Base-by-base conservation (phyloP, 2,113 vertebrate species). In the Hypomesus transpacificus region DNA sequence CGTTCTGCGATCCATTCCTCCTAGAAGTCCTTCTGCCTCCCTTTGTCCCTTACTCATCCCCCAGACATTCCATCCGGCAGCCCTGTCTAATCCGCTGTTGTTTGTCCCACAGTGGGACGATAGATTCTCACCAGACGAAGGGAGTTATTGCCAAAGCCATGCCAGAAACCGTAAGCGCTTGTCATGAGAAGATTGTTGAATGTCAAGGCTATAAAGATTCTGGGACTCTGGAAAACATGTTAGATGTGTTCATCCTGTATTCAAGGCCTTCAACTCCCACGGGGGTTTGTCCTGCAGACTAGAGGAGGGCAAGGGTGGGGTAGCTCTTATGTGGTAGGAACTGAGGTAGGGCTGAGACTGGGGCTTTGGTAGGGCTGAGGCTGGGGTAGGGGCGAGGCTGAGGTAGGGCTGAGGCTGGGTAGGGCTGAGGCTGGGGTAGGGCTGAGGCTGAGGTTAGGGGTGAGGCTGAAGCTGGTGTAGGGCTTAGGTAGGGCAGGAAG, bases 161-260 rank as follows among this genome's bases (percentile, higher is more conserved):
- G 79, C 80, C 80, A 85, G 88, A 46, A 90, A 85, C 77, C 78
- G 81, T 76, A 82, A 86, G 69, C 76, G 78, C 74, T 85, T 84
- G 86, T 86, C 86, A 85, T 79, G 80, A 85, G 83, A 80, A 88
- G 79, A 85, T 83, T 82, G 80, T 67, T 87, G 62, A 87, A 89
- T 86, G 86, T 90, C 87, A 90, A 89, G 87, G 89, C 86, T 80
- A 82, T 81, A 86, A 85, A 89, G 62, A 87, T 68, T 63, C n/a
- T 59, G 24, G 53, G 80, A 72, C 7, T 85, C 82, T 87, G 86
- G 88, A 90, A 89, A 87, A 89, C 69, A 84, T 68, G 83, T 82
- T 78, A 74, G 74, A 81, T 78, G 83, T 83, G 51, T 81, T 78
- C 79, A 67, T 79, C 75, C 76, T 70, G 78, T 31, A 17, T 82